A percentile compares a stretch with the other conserved stretches of the same genome.
These are phyloP conservation scores for Trichechus manatus DNA, from an alignment of 2,113 vertebrate genomes.

Conservation along the genomic window DNA sequence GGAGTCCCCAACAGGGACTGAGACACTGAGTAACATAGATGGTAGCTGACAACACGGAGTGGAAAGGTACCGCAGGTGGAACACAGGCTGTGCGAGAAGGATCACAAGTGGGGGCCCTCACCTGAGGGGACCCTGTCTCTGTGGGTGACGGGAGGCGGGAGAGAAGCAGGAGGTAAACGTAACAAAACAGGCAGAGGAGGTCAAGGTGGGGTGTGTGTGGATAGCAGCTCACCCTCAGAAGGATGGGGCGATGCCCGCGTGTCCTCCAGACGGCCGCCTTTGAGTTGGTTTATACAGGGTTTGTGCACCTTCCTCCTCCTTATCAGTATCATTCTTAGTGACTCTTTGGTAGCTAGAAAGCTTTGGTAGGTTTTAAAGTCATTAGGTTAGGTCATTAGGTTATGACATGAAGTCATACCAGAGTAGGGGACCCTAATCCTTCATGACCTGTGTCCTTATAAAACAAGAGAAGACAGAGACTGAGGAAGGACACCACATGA, in stretches of 20 bases:
- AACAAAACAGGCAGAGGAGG: not conserved
- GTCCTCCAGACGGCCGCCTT: fast-evolving
- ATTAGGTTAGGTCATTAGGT: no score
- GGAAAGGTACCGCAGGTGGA: not conserved
- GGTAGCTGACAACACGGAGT: not conserved
- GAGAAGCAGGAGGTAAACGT: not conserved
- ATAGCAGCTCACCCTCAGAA: not conserved
- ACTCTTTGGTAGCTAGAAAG: not conserved
- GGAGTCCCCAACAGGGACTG: not conserved
- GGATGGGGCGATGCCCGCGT: not conserved
- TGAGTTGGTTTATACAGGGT: not conserved
- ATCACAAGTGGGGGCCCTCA: not conserved
- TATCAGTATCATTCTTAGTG: not conserved
- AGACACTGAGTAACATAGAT: not conserved
- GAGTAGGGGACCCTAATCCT: not conserved
- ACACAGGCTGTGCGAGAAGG: not conserved
- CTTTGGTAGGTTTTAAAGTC: not conserved
- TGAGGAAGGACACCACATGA: not conserved
- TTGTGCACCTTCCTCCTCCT: not conserved
- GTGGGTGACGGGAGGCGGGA: not conserved
- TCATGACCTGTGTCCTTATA: not conserved
- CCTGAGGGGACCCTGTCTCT: no score
- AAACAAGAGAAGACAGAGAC: not conserved
- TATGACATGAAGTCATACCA: not conserved
- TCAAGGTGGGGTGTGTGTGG: not conserved